phyloP scores from a whole-genome alignment of 2,113 vertebrate species.

The Tragelaphus imberbis region DNA sequence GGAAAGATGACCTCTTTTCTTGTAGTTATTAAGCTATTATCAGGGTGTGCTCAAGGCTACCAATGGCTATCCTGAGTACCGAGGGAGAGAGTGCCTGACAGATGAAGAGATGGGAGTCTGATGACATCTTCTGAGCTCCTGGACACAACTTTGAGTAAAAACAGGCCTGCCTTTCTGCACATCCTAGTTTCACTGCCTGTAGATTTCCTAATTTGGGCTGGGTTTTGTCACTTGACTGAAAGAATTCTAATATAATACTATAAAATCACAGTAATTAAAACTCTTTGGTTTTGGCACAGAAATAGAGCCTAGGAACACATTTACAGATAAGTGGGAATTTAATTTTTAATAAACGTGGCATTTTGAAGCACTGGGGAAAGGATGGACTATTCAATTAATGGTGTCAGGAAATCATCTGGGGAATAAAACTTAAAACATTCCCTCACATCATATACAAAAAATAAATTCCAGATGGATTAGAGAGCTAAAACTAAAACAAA shows the following conservation, averaged over 20 bases:
- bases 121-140: neutral
- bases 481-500: neutral
- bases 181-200: neutral
- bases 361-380: neutral
- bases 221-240: neutral
- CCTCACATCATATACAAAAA: neutral
- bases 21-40: neutral
- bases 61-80: neutral
- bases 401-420: neutral
- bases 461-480: neutral
- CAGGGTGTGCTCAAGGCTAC: neutral
- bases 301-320: constrained; percentile 10
- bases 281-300: neutral
- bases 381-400: neutral
- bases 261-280: constrained; percentile 31
- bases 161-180: neutral
- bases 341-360: constrained; percentile 12
- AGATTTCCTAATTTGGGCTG: constrained; percentile 17
- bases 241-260: neutral
- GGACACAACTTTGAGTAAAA: neutral
- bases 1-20: neutral
- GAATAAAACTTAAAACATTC: neutral
- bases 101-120: neutral
- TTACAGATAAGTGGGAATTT: neutral
- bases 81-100: neutral